Conservation (phyloP, 2,113 vertebrate species). For the Rhadina sibilatrix region DNA sequence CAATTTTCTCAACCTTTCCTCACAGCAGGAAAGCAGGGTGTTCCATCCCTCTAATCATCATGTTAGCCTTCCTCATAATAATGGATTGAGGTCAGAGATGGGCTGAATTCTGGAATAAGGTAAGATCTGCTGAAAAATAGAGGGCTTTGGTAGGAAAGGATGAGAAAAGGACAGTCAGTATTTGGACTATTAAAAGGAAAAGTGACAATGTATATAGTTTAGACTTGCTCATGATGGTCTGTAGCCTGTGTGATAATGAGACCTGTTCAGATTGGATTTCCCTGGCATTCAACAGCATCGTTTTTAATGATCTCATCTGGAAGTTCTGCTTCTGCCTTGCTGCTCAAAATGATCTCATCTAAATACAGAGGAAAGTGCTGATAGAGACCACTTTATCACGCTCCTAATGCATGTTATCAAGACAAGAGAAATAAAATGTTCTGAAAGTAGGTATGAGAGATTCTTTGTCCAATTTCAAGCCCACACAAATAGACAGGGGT, state of each 20-base stretch:
- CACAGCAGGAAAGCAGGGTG: neutral
- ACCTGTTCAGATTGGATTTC: neutral
- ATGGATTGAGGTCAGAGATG: neutral
- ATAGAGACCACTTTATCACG: neutral
- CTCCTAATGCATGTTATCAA: neutral
- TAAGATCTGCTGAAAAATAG: neutral
- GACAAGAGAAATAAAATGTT: constrained; percentile 3
- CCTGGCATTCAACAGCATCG: neutral
- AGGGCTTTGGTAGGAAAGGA: neutral
- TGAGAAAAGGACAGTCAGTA: neutral
- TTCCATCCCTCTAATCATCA: neutral
- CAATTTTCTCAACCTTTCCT: neutral
- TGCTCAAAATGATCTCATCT: neutral
- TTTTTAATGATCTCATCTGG: constrained; percentile 12
- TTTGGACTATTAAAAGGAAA: neutral
- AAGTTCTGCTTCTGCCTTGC: neutral
- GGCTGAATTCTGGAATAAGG: neutral
- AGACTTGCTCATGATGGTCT: neutral
- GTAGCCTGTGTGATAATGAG: neutral
- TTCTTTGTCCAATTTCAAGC: neutral
- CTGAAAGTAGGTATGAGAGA: neutral
- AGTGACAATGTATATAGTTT: neutral
- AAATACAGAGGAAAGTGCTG: neutral
- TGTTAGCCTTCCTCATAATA: neutral
- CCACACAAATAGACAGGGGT: neutral